Evolutionary conservation across 1,140 invertebrate genomes (phyloP), one percentile per base, ranked within the genome.

Genomic region (Brachionus asplanchnoidis): DNA sequence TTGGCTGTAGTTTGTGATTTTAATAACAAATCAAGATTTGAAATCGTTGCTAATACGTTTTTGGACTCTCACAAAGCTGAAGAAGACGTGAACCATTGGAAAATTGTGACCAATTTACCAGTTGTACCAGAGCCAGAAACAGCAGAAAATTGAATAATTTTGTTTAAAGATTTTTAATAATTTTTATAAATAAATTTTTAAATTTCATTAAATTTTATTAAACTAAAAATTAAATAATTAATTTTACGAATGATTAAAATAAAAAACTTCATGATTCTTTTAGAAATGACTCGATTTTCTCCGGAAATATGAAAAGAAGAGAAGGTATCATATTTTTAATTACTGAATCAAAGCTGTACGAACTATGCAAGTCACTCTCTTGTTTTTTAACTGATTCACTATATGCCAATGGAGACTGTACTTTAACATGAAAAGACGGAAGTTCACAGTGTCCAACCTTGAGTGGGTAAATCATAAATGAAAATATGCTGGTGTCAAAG

Each of bases 11-110:
- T 88, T 84, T 84, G 87, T 23, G 86, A 87, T 9, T 86, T 86
- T 70, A 80, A 56, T 3, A 77, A 84, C 12, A 85, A 75, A 12
- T 36, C 50, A n/a, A 88, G 89, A 46, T 89, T 89, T 85, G 89
- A 90, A 85, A 86, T 90, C 7, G 87, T 88, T 9, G 86, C 87
- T 17, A 85, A 87, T 82, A 90, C 88, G 3, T 87, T 85, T 75
- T 86, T 89, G 42, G 87, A 89, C 85, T 88, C 88, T 1, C 89
- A 89, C 73, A 87, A 88, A 84, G 89, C 88, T 7, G 89, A 90
- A 42, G 86, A 87, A 85, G 87, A 88, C 23, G 86, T 87, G 17
- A 90, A 89, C 85, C 87, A 87, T 78, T 89, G 88, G 87, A 87
- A 46, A 60, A 42, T 82, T 60, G 79, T 82, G 36, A 82, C 79